Conservation (phyloP, 2,113 vertebrate species). For the Dromaius novaehollandiae region DNA sequence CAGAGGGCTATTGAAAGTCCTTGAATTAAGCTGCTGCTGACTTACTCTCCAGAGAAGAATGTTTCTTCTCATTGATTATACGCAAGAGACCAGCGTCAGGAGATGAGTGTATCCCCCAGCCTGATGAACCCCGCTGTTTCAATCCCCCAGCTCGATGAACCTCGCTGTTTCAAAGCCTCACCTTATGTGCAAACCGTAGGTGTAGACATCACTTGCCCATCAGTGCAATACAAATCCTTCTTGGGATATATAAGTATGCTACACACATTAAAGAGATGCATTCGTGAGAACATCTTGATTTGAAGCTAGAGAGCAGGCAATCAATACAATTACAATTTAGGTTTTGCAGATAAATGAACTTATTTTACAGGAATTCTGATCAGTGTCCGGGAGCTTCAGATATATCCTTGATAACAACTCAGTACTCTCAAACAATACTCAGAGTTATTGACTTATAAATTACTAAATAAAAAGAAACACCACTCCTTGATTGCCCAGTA, state of each 20-base stretch:
- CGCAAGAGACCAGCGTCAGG: accelerated
- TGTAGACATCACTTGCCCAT: neutral
- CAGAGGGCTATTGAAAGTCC: neutral
- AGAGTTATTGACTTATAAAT: neutral
- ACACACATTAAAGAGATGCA: neutral
- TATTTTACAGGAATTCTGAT: neutral
- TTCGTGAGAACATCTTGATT: accelerated
- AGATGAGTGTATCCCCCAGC: neutral
- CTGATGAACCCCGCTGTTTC: neutral
- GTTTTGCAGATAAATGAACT: neutral
- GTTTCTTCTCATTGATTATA: accelerated
- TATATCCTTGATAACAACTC: neutral
- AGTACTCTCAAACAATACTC: neutral
- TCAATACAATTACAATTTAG: neutral
- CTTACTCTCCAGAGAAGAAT: neutral
- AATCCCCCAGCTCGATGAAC: neutral
- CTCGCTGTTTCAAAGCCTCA: neutral
- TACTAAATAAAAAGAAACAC: neutral
- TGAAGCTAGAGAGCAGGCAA: neutral
- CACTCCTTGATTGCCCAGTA: neutral
- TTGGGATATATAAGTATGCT: accelerated
- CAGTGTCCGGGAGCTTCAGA: neutral
- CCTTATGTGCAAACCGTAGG: too few species aligned
- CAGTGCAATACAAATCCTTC: neutral
- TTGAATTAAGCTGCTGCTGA: accelerated